Evolutionary conservation across 2,888 invertebrate species (phyloP).

Genomic region (Microchrysa polita): DNA sequence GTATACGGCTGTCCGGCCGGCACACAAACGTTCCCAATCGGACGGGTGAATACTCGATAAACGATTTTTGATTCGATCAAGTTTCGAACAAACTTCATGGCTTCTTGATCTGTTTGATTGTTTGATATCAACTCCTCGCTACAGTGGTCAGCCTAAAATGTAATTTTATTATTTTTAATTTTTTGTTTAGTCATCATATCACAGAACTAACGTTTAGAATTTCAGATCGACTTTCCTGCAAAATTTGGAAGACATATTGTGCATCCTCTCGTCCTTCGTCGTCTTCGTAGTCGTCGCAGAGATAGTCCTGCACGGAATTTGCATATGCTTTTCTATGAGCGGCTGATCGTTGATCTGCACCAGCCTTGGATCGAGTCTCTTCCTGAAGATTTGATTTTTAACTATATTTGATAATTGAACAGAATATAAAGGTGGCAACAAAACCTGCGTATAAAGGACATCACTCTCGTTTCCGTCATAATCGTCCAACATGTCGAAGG

Average conservation of each 20-base stretch:
- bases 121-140: slow-evolving; percentile 48
- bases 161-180: background rate
- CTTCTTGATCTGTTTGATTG: slow-evolving; percentile 48
- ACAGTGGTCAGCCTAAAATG: slow-evolving; percentile 49
- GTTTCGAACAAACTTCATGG: slow-evolving; percentile 52
- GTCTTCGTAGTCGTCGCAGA: slow-evolving; percentile 45
- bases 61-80: slow-evolving; percentile 55
- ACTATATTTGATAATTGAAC: background rate
- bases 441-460: slow-evolving; percentile 7
- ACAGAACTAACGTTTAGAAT: background rate
- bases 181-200: background rate
- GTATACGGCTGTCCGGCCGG: slow-evolving; percentile 53
- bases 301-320: slow-evolving; percentile 31
- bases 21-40: slow-evolving; percentile 53
- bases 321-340: background rate
- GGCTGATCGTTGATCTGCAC: background rate
- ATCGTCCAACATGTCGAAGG: slow-evolving; percentile 49
- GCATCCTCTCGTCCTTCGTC: slow-evolving; percentile 53
- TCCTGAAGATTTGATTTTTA: background rate
- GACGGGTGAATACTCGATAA: slow-evolving; percentile 54
- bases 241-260: slow-evolving; percentile 52
- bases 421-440: background rate
- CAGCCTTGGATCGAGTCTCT: background rate
- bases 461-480: slow-evolving; percentile 46
- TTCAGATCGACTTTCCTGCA: slow-evolving; percentile 52